These are phyloP conservation scores for Atrichornis clamosus DNA, from an alignment of 2,113 vertebrate genomes.

Conservation along the genomic window DNA sequence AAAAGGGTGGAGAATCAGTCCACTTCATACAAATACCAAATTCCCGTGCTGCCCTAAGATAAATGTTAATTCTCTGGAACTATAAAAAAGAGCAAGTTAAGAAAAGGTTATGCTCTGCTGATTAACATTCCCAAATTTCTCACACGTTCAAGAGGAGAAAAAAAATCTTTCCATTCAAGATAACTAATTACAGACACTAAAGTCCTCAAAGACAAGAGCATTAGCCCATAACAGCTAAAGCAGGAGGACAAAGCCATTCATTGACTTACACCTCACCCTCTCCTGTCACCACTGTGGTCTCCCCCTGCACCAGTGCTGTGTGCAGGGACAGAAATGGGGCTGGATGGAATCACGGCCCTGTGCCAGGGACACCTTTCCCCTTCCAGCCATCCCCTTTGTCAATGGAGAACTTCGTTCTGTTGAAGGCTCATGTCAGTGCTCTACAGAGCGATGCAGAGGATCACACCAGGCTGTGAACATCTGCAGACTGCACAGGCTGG, in stretches of 20 bases:
- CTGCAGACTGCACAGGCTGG: not conserved
- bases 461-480: not conserved
- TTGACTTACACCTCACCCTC: not conserved
- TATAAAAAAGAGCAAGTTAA: not conserved
- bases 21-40: not conserved
- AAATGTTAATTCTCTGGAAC: not conserved
- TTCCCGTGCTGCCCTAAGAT: not conserved
- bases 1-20: not conserved
- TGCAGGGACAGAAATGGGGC: not conserved
- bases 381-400: not conserved
- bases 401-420: fast-evolving
- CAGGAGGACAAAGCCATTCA: not conserved
- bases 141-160: not conserved
- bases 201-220: constrained; percentile 9
- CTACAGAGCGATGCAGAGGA: not conserved
- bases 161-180: not conserved
- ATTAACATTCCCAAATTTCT: constrained; percentile 24
- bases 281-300: not conserved
- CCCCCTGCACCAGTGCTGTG: not conserved
- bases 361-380: not conserved
- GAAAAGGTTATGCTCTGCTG: constrained; percentile 28
- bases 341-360: not conserved
- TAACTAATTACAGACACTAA: not conserved
- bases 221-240: not conserved
- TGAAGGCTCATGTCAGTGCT: not conserved